Percentiles rank a stretch among this genome's conserved stretches.
Conservation (phyloP, 2,797 vertebrate species). For the Triplophysa bombifrons region DNA sequence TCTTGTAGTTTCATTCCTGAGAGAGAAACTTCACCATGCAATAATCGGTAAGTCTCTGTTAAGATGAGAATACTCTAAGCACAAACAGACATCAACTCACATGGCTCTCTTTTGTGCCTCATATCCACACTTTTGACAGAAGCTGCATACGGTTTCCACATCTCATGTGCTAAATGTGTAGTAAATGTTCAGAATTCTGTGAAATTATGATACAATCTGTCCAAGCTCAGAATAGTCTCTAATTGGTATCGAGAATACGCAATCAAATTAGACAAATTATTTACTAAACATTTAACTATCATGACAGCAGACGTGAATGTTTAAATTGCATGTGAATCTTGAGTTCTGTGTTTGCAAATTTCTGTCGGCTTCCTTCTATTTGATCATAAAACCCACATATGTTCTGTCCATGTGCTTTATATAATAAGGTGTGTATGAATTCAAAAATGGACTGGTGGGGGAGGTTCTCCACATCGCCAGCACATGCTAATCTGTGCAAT, state of each 20-base stretch:
- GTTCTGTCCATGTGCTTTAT: not conserved
- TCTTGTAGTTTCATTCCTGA: constrained; percentile 50
- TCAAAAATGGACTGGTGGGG: constrained; percentile 19
- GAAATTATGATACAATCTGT: not conserved
- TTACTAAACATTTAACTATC: not conserved
- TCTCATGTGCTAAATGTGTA: not conserved
- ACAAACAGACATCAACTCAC: not conserved
- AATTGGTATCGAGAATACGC: not conserved
- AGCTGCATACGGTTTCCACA: not conserved
- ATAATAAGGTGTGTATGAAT: constrained; percentile 9
- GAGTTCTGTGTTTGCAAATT: not conserved
- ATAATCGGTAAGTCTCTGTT: constrained; percentile 63
- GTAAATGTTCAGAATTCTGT: not conserved
- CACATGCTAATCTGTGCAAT: constrained; percentile 31
- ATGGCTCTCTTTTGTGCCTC: constrained; percentile 2
- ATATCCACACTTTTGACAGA: not conserved
- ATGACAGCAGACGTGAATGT: not conserved
- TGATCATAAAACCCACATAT: constrained; percentile 1
- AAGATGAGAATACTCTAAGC: constrained; percentile 14
- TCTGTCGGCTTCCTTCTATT: not conserved
- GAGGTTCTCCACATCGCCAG: constrained; percentile 2
- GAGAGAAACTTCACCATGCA: constrained; percentile 39
- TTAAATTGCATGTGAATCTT: not conserved
- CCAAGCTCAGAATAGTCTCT: not conserved
- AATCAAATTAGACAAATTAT: not conserved